phyloP scores from a whole-genome alignment of 2,888 invertebrate species.

The Nomada goodeniana region DNA sequence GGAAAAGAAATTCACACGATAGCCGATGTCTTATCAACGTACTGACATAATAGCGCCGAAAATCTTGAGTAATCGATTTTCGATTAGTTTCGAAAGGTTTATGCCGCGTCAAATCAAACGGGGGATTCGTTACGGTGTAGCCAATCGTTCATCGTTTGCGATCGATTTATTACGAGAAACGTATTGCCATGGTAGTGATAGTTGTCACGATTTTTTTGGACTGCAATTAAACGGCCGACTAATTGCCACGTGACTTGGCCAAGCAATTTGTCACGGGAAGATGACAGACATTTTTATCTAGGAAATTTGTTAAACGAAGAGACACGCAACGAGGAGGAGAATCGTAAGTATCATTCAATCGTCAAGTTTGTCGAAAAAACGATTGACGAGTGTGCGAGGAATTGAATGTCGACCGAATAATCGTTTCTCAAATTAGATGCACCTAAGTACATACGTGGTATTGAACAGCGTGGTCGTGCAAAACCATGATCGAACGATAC shows the following conservation, averaged over 20 bases:
- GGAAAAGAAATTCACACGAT: constrained; percentile 33
- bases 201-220: too few species aligned
- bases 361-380: neutral
- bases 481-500: constrained; percentile 27
- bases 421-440: neutral
- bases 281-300: neutral
- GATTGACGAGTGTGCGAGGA: neutral
- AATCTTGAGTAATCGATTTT: neutral
- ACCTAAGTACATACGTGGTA: neutral
- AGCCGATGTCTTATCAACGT: constrained; percentile 30
- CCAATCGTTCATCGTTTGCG: neutral
- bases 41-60: neutral
- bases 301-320: neutral
- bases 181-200: too few species aligned
- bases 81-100: neutral
- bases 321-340: too few species aligned
- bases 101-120: neutral
- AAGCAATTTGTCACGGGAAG: neutral
- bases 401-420: neutral
- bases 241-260: neutral
- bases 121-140: neutral
- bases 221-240: neutral
- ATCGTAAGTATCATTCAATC: too few species aligned
- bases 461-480: neutral
- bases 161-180: neutral